Percentiles rank a stretch among this genome's conserved stretches.
Conservation (phyloP, 2,797 vertebrate species). For the Gambusia yucatana region DNA sequence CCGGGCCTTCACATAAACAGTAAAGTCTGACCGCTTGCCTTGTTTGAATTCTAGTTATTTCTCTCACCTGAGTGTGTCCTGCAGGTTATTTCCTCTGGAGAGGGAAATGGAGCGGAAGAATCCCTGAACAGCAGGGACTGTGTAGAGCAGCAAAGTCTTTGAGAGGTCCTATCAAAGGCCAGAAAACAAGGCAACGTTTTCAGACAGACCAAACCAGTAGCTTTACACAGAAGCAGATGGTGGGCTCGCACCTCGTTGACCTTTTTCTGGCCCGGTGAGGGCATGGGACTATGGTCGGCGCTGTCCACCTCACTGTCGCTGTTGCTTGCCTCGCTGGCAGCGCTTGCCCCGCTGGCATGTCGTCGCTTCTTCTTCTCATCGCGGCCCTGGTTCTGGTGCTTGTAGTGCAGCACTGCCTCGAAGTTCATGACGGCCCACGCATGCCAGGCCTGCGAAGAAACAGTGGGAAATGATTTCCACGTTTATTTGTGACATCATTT, state of each 20-base stretch:
- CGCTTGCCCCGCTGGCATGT: slow-evolving; percentile 88
- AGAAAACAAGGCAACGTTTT: slow-evolving; percentile 28
- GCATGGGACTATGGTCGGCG: slow-evolving; percentile 90
- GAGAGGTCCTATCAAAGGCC: slow-evolving; percentile 88
- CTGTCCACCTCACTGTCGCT: slow-evolving; percentile 95
- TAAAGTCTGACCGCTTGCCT: not conserved
- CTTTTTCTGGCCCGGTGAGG: slow-evolving; percentile 94
- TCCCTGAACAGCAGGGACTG: slow-evolving; percentile 97
- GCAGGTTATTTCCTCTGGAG: slow-evolving; percentile 96
- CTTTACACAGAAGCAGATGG: not conserved
- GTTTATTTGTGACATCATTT: slow-evolving; percentile 45
- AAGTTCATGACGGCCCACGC: slow-evolving; percentile 99
- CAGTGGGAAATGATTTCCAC: slow-evolving; percentile 40
- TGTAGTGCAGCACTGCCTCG: slow-evolving; percentile 97
- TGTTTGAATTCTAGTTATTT: not conserved
- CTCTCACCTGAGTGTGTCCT: slow-evolving; percentile 94
- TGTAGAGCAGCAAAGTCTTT: slow-evolving; percentile 94
- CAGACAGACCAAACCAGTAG: not conserved
- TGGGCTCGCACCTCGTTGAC: slow-evolving; percentile 87
- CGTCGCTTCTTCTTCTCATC: slow-evolving; percentile 96
- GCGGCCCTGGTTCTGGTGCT: slow-evolving; percentile 93
- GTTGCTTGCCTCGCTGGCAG: slow-evolving; percentile 93
- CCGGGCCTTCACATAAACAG: not conserved
- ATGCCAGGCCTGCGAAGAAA: slow-evolving; percentile 90
- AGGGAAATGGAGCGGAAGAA: slow-evolving; percentile 98